A percentile compares a stretch with the other conserved stretches of the same genome.
Conservation (phyloP, 2,113 vertebrate species). For the Dermatemys mawii region DNA sequence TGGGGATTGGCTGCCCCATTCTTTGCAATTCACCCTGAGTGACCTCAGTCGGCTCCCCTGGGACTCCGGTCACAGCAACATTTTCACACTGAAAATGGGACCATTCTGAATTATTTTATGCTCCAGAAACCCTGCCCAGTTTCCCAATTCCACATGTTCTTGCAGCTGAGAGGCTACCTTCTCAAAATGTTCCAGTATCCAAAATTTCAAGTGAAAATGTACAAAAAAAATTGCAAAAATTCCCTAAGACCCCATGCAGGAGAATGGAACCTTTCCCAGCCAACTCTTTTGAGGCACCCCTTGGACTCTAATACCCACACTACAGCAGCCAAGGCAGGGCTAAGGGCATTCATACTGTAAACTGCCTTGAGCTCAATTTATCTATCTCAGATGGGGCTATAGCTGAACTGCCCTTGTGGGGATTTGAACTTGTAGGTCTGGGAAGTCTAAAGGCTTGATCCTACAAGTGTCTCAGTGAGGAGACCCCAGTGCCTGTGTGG, state of each 20-base stretch:
- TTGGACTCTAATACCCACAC: neutral
- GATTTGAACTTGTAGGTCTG: neutral
- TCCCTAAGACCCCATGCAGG: neutral
- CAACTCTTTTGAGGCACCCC: neutral
- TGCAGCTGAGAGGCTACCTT: neutral
- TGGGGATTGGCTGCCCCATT: too few relatives aligned
- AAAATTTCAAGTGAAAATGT: neutral
- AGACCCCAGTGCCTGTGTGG: too few relatives aligned
- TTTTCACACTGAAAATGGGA: neutral
- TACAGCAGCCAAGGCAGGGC: conserved; percentile 18
- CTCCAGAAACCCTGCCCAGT: neutral
- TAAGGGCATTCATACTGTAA: neutral
- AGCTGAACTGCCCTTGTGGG: neutral
- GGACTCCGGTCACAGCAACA: neutral
- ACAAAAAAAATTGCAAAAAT: neutral
- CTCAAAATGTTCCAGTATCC: conserved; percentile 53
- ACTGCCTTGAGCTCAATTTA: neutral
- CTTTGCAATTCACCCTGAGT: too few relatives aligned
- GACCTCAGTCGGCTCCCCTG: too few relatives aligned
- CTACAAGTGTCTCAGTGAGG: neutral
- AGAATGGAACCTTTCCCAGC: neutral
- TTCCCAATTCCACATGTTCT: neutral
- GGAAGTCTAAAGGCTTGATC: neutral
- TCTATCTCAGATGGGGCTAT: neutral
- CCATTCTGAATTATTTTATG: neutral